Evolutionary conservation across 2,888 invertebrate genomes (phyloP), one percentile per base, ranked within the genome.

Genomic region (Dione vanillae): DNA sequence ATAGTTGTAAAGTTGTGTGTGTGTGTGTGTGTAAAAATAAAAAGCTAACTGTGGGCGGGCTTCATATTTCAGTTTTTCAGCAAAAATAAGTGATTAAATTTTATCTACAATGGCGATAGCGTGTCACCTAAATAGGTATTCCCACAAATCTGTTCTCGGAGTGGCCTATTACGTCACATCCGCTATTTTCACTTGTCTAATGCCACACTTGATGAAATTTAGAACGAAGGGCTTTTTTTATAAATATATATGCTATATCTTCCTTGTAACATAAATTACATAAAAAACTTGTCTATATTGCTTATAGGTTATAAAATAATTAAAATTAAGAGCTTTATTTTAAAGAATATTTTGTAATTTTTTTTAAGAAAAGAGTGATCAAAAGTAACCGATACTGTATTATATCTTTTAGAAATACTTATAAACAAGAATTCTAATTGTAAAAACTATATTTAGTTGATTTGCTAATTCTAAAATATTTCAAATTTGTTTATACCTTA

Each of bases 71-170:
- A 41, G 20, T 58, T 16, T 40, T 27, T 49, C 45, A 51, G 49
- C 65, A 51, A 70, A 61, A 76, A 66, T 74, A 65, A 75, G 74
- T 64, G 27, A 80, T 82, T 79, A 82, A 81, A 79, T 78, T 80
- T 80, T 80, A 78, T 81, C 77, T 77, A 74, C 74, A 79, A 76
- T 71, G 62, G 77, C 78, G 82, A 82, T 85, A 85, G n/a, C 80
- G 78, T 89, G 88, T 86, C 83, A 81, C 80, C 82, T 78, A 84
- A 88, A 88, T 89, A 86, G 87, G 83, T 81, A 84, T 81, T 73
- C 74, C 78, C 79, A 88, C 88, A 90, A 89, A 90, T 89, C 88
- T 82, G 82, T 90, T 83, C 61, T 72, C 87, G 77, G 76, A 71
- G 69, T 37, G 40, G 76, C 78, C 77, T 80, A 76, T 62, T 58